These are phyloP conservation scores for Dolichallabes microphthalmus DNA, from an alignment of 2,113 vertebrate species.

Conservation along the genomic window DNA sequence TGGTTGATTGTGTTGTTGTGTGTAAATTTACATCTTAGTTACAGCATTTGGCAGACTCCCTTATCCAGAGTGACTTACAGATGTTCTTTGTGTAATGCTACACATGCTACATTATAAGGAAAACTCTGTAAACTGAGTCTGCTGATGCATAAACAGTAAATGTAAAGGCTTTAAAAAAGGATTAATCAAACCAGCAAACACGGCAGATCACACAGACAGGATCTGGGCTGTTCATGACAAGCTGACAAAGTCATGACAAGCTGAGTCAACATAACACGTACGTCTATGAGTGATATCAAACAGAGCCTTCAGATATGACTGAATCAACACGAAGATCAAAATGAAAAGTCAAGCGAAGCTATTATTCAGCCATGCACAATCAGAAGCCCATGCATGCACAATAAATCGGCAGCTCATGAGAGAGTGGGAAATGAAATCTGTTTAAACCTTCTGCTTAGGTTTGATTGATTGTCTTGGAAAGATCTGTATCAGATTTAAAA, in stretches of 20 bases:
- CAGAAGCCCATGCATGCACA: neutral
- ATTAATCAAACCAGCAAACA: constrained; percentile 38
- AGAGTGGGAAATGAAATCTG: constrained; percentile 36
- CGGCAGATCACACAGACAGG: constrained; percentile 45
- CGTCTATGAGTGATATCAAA: constrained; percentile 40
- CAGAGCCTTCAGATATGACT: constrained; percentile 20
- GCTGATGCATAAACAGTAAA: neutral
- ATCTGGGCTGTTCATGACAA: constrained; percentile 61
- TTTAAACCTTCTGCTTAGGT: constrained; percentile 5
- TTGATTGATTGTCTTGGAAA: constrained; percentile 2
- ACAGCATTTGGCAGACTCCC: neutral
- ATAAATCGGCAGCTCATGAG: neutral
- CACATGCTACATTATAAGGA: neutral
- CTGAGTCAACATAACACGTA: constrained; percentile 67
- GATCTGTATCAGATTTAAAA: neutral
- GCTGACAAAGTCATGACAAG: constrained; percentile 38
- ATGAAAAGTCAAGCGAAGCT: constrained; percentile 8
- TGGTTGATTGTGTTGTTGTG: neutral
- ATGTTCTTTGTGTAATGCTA: neutral
- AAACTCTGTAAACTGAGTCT: neutral
- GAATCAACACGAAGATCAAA: constrained; percentile 38
- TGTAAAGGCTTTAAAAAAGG: constrained; percentile 6
- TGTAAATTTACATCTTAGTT: neutral
- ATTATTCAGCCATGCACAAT: constrained; percentile 15
- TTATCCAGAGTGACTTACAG: neutral